A percentile compares a stretch with the other conserved stretches of the same genome.
Conservation (phyloP, 2,888 invertebrate species). For the Trichopria drosophilae region DNA sequence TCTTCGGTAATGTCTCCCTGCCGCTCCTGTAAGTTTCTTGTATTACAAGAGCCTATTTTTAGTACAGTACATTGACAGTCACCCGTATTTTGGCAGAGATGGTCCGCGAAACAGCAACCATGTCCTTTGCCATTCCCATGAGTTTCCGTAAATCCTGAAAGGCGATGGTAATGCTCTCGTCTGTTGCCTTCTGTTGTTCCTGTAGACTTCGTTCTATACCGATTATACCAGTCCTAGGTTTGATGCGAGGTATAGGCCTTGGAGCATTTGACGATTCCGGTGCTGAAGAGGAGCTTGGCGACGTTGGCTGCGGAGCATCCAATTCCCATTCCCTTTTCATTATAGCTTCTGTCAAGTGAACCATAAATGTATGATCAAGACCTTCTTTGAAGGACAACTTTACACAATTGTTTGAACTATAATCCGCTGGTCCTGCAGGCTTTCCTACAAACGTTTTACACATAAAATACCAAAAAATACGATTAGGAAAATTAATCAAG, state of each 20-base stretch:
- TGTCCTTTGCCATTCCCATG: constrained; percentile 96
- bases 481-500: background rate
- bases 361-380: constrained; percentile 67
- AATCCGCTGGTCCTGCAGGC: constrained; percentile 74
- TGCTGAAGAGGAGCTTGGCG: too few species aligned
- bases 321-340: constrained; percentile 69
- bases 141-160: constrained; percentile 94
- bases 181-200: constrained; percentile 87
- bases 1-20: constrained; percentile 96
- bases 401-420: constrained; percentile 72
- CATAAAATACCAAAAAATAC: background rate
- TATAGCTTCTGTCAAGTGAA: constrained; percentile 67
- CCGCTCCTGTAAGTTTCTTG: constrained; percentile 67
- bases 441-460: constrained; percentile 59
- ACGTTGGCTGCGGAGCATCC: constrained; percentile 40
- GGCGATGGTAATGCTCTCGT: constrained; percentile 87
- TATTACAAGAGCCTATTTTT: constrained; percentile 44
- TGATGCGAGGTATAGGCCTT: constrained; percentile 60
- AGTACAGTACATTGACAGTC: constrained; percentile 45
- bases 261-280: constrained; percentile 26
- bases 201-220: constrained; percentile 93
- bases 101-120: constrained; percentile 89
- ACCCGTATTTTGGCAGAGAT: constrained; percentile 90
- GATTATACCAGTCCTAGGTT: constrained; percentile 85
- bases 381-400: constrained; percentile 88